Evolutionary conservation across 2,888 invertebrate species (phyloP), one percentile per base, ranked within the genome.

Genomic region (Protonemura montana): DNA sequence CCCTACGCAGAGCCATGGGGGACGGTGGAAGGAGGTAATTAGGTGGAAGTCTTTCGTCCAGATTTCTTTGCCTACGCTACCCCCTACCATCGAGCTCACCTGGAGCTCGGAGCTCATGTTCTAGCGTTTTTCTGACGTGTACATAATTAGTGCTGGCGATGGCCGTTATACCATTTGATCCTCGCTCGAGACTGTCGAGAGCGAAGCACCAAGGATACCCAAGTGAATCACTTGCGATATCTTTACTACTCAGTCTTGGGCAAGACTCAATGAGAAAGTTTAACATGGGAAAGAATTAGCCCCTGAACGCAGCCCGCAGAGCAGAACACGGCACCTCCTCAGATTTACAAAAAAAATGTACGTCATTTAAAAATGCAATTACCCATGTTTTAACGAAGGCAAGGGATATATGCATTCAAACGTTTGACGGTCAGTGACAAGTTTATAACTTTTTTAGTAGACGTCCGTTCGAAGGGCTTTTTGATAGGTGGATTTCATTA

Each of bases 91-190:
- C 78, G 10, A 0, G n/a, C 28, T 26, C 26, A 27, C 78, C 28
- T 78, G 78, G 16, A 7, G 28, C 26, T 78, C 81, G 5, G n/a
- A 6, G n/a, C 81, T 81, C n/a, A n/a, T 30, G 5, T 35, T 35
- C 5, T 6, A 81, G 30, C 25, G 78, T 78, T 81, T 81, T 81
- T 81, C 30, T 81, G 81, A 29, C 81, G n/a, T 2, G n/a, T 7
- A 21, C 30, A 81, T 81, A 81, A 81, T 81, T 81, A 81, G 78
- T 29, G n/a, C 30, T 30, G 81, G 81, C 30, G 81, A 81, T n/a
- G 25, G 81, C 81, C 59, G 59, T 59, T 16, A 59, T 30, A 81
- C 81, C 25, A 26, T 81, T 81, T 81, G 81, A 81, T 81, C 81
- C 13, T 30, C n/a, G 0, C 81, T 26, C 30, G n/a, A 28, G 81